Evolutionary conservation across 2,888 invertebrate genomes (phyloP), one percentile per base, ranked within the genome.

Genomic region (Hyppa rectilinea): DNA sequence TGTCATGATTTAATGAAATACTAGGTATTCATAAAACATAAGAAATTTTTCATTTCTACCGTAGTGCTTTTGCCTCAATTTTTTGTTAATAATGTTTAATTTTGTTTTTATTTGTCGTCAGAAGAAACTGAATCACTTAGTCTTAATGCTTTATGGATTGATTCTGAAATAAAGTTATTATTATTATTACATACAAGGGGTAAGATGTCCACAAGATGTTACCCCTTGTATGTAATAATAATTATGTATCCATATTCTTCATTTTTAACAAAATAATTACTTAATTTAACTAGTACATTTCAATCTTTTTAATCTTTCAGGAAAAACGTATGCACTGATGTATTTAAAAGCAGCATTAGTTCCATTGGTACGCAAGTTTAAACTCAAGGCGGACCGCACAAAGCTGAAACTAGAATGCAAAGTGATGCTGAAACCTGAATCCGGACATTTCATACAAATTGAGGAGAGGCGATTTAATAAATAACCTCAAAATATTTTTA

Each of bases 251-350:
- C 10, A 36, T 56, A 4, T 56, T 26, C n/a, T 26, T 12, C 14
- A 23, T 10, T 56, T 20, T 52, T 3, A 29, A 10, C 5, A 29
- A 17, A 20, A 29, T 29, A 20, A 5, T 2, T 29, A 9, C 26
- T 26, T 49, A 17, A 6, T 10, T 29, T 52, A 5, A 29, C 17
- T 50, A 26, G 2, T 17, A 9, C n/a, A 36, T 26, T 26, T 12
- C 1, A 20, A 26, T 38, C 3, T 58, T 26, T 38, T 26, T 38
- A 20, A 40, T 26, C 20, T 80, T 85, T 69, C 72, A 85, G 85
- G 85, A 45, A 85, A 80, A 80, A 52, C 26, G 0, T 85, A 82
- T 65, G 78, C 83, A 0, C 31, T 85, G 34, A 81, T 78, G 74
- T 70, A 70, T 9, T 71, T 83, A 36, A 85, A 85, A 59, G 71